Conservation (phyloP, 2,888 invertebrate species). For the Ectemnius cavifrons region DNA sequence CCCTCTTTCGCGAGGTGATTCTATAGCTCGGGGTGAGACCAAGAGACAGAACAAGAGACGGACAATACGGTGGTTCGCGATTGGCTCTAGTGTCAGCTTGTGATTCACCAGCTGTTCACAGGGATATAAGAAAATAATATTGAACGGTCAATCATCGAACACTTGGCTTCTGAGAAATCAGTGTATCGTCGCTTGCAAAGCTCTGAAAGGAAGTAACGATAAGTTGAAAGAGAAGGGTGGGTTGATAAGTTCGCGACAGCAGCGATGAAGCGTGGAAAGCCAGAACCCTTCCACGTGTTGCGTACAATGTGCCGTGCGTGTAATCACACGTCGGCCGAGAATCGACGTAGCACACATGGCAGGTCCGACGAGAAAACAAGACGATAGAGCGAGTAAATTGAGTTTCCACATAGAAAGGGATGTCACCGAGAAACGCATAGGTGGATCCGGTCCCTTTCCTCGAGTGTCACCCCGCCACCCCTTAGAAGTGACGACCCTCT, state of each 20-base stretch:
- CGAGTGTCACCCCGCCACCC: conserved; percentile 20
- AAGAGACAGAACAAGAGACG: background rate
- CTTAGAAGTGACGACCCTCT: conserved; percentile 47
- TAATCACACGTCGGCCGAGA: background rate
- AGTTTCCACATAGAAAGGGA: conserved; percentile 21
- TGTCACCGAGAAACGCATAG: background rate
- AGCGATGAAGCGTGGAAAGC: background rate
- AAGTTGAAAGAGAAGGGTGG: background rate
- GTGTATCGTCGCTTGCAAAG: too few species aligned
- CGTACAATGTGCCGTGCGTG: background rate
- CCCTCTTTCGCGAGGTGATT: conserved; percentile 4
- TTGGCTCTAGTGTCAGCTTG: conserved; percentile 1
- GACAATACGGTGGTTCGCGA: background rate
- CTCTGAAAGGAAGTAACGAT: too few species aligned
- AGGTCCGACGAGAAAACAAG: background rate
- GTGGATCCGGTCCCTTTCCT: conserved; percentile 3
- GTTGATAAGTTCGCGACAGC: background rate
- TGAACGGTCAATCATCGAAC: conserved; percentile 18
- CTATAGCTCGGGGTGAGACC: conserved; percentile 4
- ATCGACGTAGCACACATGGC: background rate
- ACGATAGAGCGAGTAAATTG: conserved; percentile 1
- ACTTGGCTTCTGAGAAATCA: background rate
- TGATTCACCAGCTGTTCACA: conserved; percentile 5
- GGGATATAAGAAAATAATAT: conserved; percentile 48
- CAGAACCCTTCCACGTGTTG: conserved; percentile 3